phyloP scores from a whole-genome alignment of 2,888 invertebrate species.

The Apodemia mormo region DNA sequence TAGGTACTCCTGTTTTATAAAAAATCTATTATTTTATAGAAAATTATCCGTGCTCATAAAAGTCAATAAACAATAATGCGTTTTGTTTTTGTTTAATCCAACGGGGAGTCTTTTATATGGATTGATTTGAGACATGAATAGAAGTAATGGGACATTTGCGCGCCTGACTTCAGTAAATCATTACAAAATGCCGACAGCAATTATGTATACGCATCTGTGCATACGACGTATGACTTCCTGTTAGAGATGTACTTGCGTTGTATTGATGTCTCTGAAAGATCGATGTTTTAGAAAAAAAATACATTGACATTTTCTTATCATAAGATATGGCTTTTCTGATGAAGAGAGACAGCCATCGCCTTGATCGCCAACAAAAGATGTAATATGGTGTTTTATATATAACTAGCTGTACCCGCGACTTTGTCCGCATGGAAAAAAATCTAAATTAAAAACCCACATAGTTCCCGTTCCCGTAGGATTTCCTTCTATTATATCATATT shows the following conservation, averaged over 20 bases:
- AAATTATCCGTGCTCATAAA: background rate
- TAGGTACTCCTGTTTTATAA: too few species aligned
- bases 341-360: too few species aligned
- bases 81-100: background rate
- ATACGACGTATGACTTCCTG: constrained; percentile 21
- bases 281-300: background rate
- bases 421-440: too few species aligned
- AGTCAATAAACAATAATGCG: background rate
- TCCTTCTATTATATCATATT: too few species aligned
- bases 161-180: constrained; percentile 17
- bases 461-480: too few species aligned
- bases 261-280: background rate
- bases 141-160: constrained; percentile 9
- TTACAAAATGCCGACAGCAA: constrained; percentile 16
- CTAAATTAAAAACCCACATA: too few species aligned
- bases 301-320: too few species aligned
- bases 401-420: too few species aligned
- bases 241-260: background rate
- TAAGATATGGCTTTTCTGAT: too few species aligned
- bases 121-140: constrained; percentile 4
- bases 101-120: constrained; percentile 4
- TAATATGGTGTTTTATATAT: too few species aligned
- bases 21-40: background rate
- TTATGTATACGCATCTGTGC: constrained; percentile 22
- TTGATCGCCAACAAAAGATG: too few species aligned